A percentile compares a stretch with the other conserved stretches of the same genome.
Evolutionary conservation across 1,140 invertebrate genomes (phyloP).

Genomic region (Sarcophaga bullata): DNA sequence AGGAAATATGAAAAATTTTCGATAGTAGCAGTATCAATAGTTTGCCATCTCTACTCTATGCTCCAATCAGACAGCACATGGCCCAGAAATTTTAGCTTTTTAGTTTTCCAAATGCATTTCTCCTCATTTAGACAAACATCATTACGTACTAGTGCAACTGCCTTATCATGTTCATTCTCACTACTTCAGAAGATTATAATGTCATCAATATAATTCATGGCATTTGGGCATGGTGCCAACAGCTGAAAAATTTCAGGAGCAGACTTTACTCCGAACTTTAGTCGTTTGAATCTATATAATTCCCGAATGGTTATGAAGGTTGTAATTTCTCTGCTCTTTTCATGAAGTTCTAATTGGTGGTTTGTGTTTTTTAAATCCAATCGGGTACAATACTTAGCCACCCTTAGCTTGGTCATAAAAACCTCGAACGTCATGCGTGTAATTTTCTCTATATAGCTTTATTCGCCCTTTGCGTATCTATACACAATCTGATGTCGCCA

Average conservation of each 20-base stretch:
- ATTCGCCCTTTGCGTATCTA: slow-evolving; percentile 49
- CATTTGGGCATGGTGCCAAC: background rate
- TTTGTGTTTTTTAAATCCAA: slow-evolving; percentile 50
- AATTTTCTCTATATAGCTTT: slow-evolving; percentile 44
- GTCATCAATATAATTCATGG: slow-evolving; percentile 30
- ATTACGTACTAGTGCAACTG: slow-evolving; percentile 52
- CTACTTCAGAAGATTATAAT: slow-evolving; percentile 48
- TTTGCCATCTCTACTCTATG: too few species aligned
- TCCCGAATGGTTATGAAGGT: slow-evolving; percentile 44
- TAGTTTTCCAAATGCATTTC: background rate
- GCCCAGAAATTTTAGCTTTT: slow-evolving; percentile 45
- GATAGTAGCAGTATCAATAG: too few species aligned
- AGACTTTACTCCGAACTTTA: background rate
- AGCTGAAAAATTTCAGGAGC: slow-evolving; percentile 1
- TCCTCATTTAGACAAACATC: slow-evolving; percentile 48
- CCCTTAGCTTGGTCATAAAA: slow-evolving; percentile 30
- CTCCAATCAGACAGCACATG: slow-evolving; percentile 43
- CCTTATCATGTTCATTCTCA: too few species aligned
- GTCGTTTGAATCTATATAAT: background rate
- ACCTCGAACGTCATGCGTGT: slow-evolving; percentile 44
- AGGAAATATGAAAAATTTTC: too few species aligned
- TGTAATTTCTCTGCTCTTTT: slow-evolving; percentile 46
- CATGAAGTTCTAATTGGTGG: slow-evolving; percentile 56
- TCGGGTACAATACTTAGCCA: slow-evolving; percentile 49
- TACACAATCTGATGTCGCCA: slow-evolving; percentile 28